These are phyloP conservation scores for Luehdorfia chinensis DNA, from an alignment of 1,140 invertebrate genomes.

Conservation along the genomic window DNA sequence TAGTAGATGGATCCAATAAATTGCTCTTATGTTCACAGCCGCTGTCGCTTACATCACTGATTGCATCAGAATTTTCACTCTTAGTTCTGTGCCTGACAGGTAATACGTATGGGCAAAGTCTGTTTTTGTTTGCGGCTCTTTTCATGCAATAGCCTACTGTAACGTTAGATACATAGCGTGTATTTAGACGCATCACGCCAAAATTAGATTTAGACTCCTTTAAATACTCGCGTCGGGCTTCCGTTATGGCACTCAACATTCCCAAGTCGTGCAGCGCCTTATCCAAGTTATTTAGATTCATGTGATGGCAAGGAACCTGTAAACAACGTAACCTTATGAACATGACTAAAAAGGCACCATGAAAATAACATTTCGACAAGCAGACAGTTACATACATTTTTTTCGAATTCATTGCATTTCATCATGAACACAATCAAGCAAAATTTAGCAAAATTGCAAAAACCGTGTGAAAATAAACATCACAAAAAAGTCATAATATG, in stretches of 20 bases:
- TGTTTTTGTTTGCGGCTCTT: conserved; percentile 65
- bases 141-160: conserved; percentile 78
- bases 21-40: conserved; percentile 55
- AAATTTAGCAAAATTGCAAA: conserved; percentile 54
- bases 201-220: conserved; percentile 69
- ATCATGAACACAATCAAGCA: conserved; percentile 43
- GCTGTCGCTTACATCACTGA: conserved; percentile 53
- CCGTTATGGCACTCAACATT: conserved; percentile 77
- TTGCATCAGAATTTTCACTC: conserved; percentile 79
- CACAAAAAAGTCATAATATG: conserved; percentile 75
- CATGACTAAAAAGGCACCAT: conserved; percentile 12
- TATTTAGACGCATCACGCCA: conserved; percentile 76
- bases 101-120: conserved; percentile 69
- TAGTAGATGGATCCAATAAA: conserved; percentile 62
- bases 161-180: conserved; percentile 77
- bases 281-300: conserved; percentile 76
- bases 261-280: conserved; percentile 78
- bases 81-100: conserved; percentile 77
- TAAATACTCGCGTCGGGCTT: conserved; percentile 77
- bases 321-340: conserved; percentile 44
- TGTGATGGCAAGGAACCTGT: conserved; percentile 59
- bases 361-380: conserved; percentile 15
- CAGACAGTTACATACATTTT: conserved; percentile 42
- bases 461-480: conserved; percentile 71
- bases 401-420: conserved; percentile 65